Evolutionary conservation across 2,888 invertebrate genomes (phyloP).

Genomic region (Melikaiella ostensackeni): DNA sequence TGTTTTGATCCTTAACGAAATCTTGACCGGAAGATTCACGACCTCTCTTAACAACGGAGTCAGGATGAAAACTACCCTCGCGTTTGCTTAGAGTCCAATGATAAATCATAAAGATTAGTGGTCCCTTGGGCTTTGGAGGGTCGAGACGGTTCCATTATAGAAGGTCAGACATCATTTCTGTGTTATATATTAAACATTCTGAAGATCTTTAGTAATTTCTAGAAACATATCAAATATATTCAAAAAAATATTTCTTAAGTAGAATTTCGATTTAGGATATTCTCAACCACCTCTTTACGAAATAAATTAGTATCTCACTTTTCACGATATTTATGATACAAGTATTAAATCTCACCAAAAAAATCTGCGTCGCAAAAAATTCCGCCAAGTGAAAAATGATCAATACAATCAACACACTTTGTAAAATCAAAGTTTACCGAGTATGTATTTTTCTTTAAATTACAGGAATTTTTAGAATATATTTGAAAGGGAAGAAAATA

Average conservation of each 20-base stretch:
- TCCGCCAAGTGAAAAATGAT: too few species aligned
- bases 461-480: too few species aligned
- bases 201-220: not conserved
- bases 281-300: too few species aligned
- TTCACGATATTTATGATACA: too few species aligned
- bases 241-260: not conserved
- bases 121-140: not conserved
- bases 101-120: slow-evolving; percentile 12
- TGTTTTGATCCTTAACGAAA: not conserved
- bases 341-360: too few species aligned
- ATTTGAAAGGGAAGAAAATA: too few species aligned
- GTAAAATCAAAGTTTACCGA: too few species aligned
- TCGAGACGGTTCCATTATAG: not conserved
- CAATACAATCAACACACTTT: too few species aligned
- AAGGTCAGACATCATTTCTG: slow-evolving; percentile 11
- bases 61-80: not conserved
- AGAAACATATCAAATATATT: not conserved
- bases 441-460: too few species aligned
- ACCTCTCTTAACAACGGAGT: slow-evolving; percentile 5
- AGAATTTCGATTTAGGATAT: not conserved
- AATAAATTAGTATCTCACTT: too few species aligned
- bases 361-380: too few species aligned
- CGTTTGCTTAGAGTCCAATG: not conserved
- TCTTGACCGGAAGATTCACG: not conserved
- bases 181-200: not conserved